phyloP scores from a whole-genome alignment of 2,797 vertebrate genomes.

The Pelodytes ibericus region DNA sequence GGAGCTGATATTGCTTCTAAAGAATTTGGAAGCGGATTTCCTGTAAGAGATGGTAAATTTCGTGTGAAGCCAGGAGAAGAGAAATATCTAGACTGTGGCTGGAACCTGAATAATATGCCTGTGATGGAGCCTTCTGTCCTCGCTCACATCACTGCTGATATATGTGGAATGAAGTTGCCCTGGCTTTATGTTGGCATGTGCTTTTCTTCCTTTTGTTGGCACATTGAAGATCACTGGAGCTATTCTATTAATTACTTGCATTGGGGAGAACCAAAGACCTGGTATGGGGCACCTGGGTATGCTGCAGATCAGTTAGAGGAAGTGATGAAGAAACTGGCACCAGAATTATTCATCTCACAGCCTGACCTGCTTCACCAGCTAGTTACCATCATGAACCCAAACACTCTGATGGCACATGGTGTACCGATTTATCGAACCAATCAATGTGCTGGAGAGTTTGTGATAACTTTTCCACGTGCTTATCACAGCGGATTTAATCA shows the following conservation, averaged over 20 bases:
- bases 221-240: conserved; percentile 99
- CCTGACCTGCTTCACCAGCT: conserved; percentile 97
- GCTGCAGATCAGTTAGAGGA: conserved; percentile 93
- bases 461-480: conserved; percentile 96
- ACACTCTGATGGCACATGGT: conserved; percentile 94
- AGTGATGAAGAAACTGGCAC: conserved; percentile 96
- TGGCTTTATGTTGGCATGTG: conserved; percentile 99
- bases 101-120: conserved; percentile 99
- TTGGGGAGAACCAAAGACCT: conserved; percentile 99
- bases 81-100: conserved; percentile 93
- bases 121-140: conserved; percentile 95
- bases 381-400: conserved; percentile 99
- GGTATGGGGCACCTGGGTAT: conserved; percentile 96
- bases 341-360: conserved; percentile 95
- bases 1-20: conserved; percentile 98
- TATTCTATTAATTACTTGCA: conserved; percentile 98
- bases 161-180: conserved; percentile 98
- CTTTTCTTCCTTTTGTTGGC: conserved; percentile 99
- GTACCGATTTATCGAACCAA: conserved; percentile 97
- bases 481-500: conserved; percentile 99
- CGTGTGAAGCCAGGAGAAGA: conserved; percentile 87
- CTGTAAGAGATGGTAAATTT: conserved; percentile 85
- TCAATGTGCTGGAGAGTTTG: conserved; percentile 97
- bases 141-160: conserved; percentile 94
- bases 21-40: conserved; percentile 97